phyloP scores from a whole-genome alignment of 64 coral and sea anemone genomes.

The Montipora sp. region DNA sequence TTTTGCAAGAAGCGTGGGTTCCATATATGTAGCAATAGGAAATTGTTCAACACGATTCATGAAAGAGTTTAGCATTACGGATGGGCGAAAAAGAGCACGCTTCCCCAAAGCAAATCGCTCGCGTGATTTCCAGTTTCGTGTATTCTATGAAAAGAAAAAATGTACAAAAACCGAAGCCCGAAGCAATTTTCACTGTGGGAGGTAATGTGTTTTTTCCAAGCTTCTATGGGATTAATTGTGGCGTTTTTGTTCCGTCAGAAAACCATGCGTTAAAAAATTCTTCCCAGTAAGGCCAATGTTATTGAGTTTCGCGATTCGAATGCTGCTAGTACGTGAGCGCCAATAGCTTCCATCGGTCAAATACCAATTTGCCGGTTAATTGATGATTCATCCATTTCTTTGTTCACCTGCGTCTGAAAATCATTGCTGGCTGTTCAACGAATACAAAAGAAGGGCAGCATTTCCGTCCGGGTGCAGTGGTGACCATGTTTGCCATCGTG shows the following conservation, averaged over 20 bases:
- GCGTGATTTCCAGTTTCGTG: slow-evolving; percentile 7
- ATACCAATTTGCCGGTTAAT: neutral
- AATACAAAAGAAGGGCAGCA: slow-evolving; percentile 28
- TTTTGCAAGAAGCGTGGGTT: neutral
- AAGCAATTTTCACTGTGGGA: slow-evolving; percentile 49
- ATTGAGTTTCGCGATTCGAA: neutral
- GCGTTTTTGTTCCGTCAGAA: slow-evolving; percentile 47
- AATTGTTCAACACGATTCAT: slow-evolving; percentile 17
- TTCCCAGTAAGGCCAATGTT: neutral
- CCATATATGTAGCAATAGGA: slow-evolving; percentile 7
- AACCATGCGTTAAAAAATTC: neutral
- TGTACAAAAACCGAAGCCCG: neutral
- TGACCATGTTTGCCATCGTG: slow-evolving; percentile 10
- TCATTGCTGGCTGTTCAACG: neutral
- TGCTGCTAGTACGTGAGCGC: slow-evolving; percentile 1
- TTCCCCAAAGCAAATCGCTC: neutral
- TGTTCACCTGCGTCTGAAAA: slow-evolving; percentile 7
- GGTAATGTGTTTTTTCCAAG: slow-evolving; percentile 13
- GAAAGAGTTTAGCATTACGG: neutral
- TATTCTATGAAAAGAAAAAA: neutral
- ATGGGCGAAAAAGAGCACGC: neutral
- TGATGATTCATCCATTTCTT: neutral
- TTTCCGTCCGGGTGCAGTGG: neutral
- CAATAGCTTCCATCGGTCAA: neutral
- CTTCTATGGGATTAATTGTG: neutral